Evolutionary conservation across 2,888 invertebrate genomes (phyloP).

Genomic region (Escarpia spicata): DNA sequence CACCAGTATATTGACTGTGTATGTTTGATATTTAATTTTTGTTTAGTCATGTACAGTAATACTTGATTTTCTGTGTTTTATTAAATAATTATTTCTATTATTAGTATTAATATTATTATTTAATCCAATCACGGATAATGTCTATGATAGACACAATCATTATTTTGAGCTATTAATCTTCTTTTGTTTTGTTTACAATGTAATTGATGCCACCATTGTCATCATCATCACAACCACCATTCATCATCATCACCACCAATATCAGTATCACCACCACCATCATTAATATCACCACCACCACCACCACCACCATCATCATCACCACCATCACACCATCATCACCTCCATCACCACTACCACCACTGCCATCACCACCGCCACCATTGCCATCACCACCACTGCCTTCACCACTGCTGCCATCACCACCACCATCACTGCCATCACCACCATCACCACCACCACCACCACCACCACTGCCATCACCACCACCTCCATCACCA

Average conservation of each 20-base stretch:
- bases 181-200: no score
- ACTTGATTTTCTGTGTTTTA: no score
- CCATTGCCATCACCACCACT: background rate
- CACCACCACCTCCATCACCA: background rate
- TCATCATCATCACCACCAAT: no score
- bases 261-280: background rate
- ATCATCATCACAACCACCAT: constrained; percentile 7
- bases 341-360: constrained; percentile 20
- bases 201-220: background rate
- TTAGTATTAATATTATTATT: no score
- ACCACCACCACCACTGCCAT: no score
- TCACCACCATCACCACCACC: no score
- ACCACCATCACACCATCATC: constrained; percentile 25
- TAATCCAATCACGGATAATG: no score
- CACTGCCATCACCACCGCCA: background rate
- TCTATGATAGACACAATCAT: no score
- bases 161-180: no score
- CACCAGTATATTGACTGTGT: background rate
- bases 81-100: no score
- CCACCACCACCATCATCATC: constrained; percentile 24
- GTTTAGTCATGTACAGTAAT: background rate
- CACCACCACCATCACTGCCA: no score
- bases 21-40: background rate
- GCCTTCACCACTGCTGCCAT: no score
- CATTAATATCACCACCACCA: background rate